These are phyloP conservation scores for Drosophila borborema DNA, from an alignment of 2,888 invertebrate species.

Conservation along the genomic window DNA sequence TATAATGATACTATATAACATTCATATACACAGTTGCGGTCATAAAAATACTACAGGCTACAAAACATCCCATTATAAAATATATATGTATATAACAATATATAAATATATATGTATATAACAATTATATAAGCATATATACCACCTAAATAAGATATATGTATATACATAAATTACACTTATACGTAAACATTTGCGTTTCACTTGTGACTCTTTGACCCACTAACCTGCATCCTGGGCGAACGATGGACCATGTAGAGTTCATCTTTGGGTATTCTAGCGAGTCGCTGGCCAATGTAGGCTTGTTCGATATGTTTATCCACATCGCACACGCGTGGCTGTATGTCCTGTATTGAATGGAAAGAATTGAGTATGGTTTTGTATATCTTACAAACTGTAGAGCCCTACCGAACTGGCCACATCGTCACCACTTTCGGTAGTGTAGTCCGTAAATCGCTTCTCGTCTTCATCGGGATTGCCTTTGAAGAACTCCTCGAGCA, in stretches of 20 bases:
- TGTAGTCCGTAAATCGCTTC: slow-evolving; percentile 84
- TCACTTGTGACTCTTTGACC: neutral
- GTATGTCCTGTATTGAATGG: slow-evolving; percentile 67
- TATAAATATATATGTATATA: neutral
- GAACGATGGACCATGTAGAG: slow-evolving; percentile 83
- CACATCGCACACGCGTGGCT: slow-evolving; percentile 66
- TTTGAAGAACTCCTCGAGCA: slow-evolving; percentile 96
- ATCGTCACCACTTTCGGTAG: slow-evolving; percentile 83
- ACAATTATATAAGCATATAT: neutral
- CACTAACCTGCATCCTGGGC: slow-evolving; percentile 80
- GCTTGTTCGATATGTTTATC: slow-evolving; percentile 83
- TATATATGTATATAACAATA: too few relatives aligned
- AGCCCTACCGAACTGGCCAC: slow-evolving; percentile 82
- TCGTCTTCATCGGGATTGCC: slow-evolving; percentile 88
- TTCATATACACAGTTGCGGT: too few relatives aligned
- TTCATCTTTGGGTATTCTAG: slow-evolving; percentile 85
- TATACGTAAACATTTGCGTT: neutral
- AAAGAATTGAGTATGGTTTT: neutral
- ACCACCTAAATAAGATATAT: neutral
- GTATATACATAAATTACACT: neutral
- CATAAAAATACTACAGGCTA: too few relatives aligned
- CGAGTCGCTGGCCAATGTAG: slow-evolving; percentile 85
- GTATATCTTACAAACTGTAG: too few relatives aligned
- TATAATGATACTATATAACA: too few relatives aligned
- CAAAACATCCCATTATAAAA: neutral